Evolutionary conservation across 2,888 invertebrate species (phyloP), one percentile per base, ranked within the genome.

Genomic region (Coenonympha arcania): DNA sequence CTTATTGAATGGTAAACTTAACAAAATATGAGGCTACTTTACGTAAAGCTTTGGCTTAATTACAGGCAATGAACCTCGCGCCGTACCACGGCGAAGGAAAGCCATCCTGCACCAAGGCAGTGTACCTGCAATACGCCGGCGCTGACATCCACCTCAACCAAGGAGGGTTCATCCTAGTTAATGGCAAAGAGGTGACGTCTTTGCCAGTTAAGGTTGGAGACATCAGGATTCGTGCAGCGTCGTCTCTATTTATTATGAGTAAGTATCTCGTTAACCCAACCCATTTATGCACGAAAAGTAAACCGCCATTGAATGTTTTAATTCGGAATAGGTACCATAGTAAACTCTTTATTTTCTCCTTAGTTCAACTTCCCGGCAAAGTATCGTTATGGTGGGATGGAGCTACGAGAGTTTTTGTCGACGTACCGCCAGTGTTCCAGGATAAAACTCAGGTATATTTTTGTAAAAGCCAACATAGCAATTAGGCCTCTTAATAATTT

Each of bases 331-430:
- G n/a, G n/a, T n/a, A n/a, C n/a, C n/a, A n/a, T n/a, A n/a, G n/a
- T n/a, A n/a, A 47, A 50, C 16, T 18, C 37, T n/a, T 41, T 33
- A 2, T 20, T 26, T 31, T 31, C 2, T 8, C 8, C 9, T 46
- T 79, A 88, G 93, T 93, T 4, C 90, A 92, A 70, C 79, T 96
- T 37, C 90, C 91, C 0, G 93, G 93, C 62, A 93, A 92, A 34
- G 80, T 94, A 2, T 90, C 92, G 57, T 71, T 97, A 5, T 93
- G 94, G 91, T 97, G 96, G 96, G 96, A 97, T 69, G 95, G 95
- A 16, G 89, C 91, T 45, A 93, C 94, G 0, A 87, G 95, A 20
- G 92, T 93, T 0, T 95, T 95, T 63, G 88, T 97, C 8, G 93
- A 95, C 66, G 92, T 94, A 0, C 93, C 93, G 0, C 87, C 93